phyloP scores from a whole-genome alignment of 1,140 invertebrate species.

The Hyles euphorbiae region DNA sequence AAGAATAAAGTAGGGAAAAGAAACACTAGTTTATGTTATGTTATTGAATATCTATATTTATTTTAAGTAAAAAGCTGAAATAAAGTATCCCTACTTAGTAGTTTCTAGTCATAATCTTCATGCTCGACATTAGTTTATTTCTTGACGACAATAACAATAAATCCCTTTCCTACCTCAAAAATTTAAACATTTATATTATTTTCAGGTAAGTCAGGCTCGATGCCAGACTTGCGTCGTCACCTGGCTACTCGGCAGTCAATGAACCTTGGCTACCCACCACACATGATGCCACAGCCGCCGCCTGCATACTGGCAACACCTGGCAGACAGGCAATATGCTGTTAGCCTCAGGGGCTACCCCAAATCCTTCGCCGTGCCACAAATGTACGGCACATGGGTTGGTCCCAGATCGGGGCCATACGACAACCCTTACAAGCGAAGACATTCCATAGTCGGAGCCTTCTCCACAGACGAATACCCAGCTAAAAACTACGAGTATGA shows the following conservation, averaged over 20 bases:
- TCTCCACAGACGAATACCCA: slow-evolving; percentile 57
- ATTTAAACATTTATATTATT: neutral
- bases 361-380: slow-evolving; percentile 46
- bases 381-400: slow-evolving; percentile 63
- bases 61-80: too few species aligned
- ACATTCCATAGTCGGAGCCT: slow-evolving; percentile 62
- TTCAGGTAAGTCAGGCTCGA: slow-evolving; percentile 76
- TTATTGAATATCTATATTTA: too few species aligned
- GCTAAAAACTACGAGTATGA: slow-evolving; percentile 56
- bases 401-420: slow-evolving; percentile 46
- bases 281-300: slow-evolving; percentile 50
- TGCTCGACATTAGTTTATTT: too few species aligned
- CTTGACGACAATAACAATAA: too few species aligned
- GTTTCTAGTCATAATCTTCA: too few species aligned
- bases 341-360: slow-evolving; percentile 52
- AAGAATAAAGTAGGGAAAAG: too few species aligned
- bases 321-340: slow-evolving; percentile 59
- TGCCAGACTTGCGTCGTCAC: slow-evolving; percentile 76
- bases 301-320: slow-evolving; percentile 66
- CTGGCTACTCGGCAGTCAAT: slow-evolving; percentile 56
- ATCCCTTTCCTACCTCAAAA: too few species aligned
- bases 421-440: slow-evolving; percentile 61
- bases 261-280: slow-evolving; percentile 46
- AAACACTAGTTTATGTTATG: too few species aligned
- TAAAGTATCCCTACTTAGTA: too few species aligned